These are phyloP conservation scores for Hippasteria phrygiana DNA, from an alignment of 53 echinoderm and acorn worm genomes.

Conservation along the genomic window DNA sequence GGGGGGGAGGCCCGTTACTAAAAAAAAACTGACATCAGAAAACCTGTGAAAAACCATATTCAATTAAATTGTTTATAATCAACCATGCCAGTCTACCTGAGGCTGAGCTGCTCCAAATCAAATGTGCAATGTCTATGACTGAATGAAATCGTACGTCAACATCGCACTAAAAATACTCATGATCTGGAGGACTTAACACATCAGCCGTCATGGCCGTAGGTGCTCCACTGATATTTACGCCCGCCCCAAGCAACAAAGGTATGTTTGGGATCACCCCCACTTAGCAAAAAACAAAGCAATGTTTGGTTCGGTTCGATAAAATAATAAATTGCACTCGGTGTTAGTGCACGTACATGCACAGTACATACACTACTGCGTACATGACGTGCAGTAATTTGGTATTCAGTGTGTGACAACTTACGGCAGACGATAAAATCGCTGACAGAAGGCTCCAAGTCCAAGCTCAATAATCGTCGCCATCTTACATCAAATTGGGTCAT, in stretches of 20 bases:
- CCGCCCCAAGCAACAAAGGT: constrained; percentile 57
- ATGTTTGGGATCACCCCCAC: constrained; percentile 54
- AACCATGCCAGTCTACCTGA: too few relatives aligned
- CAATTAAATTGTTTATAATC: too few relatives aligned
- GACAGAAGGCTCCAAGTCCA: constrained; percentile 54
- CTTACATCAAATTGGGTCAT: constrained; percentile 49
- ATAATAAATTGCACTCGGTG: constrained; percentile 57
- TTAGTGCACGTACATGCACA: constrained; percentile 30
- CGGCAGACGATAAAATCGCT: constrained; percentile 66
- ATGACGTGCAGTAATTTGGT: constrained; percentile 53
- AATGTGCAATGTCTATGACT: background rate
- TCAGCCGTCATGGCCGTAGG: constrained; percentile 11
- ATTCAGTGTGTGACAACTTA: constrained; percentile 61
- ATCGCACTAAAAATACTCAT: constrained; percentile 13
- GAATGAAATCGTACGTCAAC: background rate
- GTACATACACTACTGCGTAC: background rate
- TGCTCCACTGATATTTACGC: constrained; percentile 34
- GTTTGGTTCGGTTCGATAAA: constrained; percentile 61
- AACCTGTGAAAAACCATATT: too few relatives aligned
- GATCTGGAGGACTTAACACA: constrained; percentile 30
- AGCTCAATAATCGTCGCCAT: constrained; percentile 70
- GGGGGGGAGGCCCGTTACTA: too few relatives aligned
- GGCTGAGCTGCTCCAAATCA: background rate
- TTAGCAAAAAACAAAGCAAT: constrained; percentile 61
- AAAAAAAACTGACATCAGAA: too few relatives aligned